Percentiles rank a stretch among this genome's conserved stretches.
phyloP scores from a whole-genome alignment of 2,797 vertebrate species.

The Clarias platycephalus region DNA sequence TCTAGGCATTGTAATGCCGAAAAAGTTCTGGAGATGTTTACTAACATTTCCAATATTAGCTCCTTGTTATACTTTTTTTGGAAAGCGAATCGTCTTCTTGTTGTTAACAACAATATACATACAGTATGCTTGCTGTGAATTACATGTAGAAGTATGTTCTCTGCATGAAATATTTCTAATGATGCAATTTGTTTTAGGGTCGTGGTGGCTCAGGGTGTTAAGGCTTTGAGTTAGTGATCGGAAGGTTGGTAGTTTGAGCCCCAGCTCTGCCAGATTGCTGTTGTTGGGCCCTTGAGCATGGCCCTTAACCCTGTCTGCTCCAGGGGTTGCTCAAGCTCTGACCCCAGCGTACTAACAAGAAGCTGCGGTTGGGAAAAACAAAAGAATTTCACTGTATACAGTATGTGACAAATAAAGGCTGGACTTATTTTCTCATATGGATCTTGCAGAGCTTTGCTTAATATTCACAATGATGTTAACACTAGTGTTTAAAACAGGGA shows the following conservation, averaged over 20 bases:
- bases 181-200: no score
- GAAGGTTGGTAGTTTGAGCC: no score
- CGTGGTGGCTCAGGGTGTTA: no score
- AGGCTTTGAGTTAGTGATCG: no score
- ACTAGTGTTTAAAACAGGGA: not conserved
- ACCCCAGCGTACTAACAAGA: no score
- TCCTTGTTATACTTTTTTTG: not conserved
- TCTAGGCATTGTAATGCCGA: not conserved
- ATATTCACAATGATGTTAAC: not conserved
- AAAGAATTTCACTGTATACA: no score
- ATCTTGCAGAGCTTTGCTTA: not conserved
- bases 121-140: not conserved
- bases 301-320: no score
- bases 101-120: not conserved
- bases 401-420: no score
- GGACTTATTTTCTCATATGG: not conserved
- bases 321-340: no score
- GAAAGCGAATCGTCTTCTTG: not conserved
- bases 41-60: not conserved
- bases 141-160: not conserved
- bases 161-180: not conserved
- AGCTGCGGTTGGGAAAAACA: no score
- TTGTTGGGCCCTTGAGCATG: no score
- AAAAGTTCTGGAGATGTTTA: not conserved
- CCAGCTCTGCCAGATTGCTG: no score